A percentile compares a stretch with the other conserved stretches of the same genome.
Conservation (phyloP, 2,888 invertebrate genomes). For the Xanthostigma xanthostigma region DNA sequence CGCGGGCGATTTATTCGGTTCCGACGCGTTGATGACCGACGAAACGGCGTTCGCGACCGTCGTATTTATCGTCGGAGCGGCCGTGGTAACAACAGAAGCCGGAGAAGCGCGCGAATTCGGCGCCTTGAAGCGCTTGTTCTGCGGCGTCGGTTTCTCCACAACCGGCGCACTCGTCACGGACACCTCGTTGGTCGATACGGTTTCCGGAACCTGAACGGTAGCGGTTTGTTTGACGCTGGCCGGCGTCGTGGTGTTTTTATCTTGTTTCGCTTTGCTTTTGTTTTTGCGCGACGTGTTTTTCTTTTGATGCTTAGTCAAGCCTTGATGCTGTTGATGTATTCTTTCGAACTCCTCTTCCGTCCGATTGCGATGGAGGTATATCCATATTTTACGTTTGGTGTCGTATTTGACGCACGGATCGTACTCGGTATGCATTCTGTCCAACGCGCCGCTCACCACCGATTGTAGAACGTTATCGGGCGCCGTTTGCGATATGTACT, state of each 20-base stretch:
- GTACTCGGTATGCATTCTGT: constrained; percentile 75
- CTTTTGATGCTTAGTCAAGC: constrained; percentile 38
- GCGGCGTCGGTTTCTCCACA: not conserved
- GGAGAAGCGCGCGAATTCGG: constrained; percentile 9
- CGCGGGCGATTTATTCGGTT: constrained; percentile 21
- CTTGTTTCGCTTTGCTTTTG: constrained; percentile 31
- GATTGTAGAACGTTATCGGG: constrained; percentile 56
- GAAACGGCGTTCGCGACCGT: constrained; percentile 8
- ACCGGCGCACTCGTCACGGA: constrained; percentile 20
- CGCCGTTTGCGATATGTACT: constrained; percentile 37
- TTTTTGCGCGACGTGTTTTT: constrained; percentile 23
- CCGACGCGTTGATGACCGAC: constrained; percentile 16
- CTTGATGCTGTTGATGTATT: constrained; percentile 51
- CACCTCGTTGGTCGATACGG: constrained; percentile 15
- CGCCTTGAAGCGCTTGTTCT: constrained; percentile 9
- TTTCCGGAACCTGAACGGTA: constrained; percentile 9
- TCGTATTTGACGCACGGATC: constrained; percentile 93
- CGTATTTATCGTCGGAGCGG: constrained; percentile 5
- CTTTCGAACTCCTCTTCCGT: constrained; percentile 45
- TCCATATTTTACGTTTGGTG: constrained; percentile 83
- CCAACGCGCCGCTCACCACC: constrained; percentile 80
- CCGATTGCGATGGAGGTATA: constrained; percentile 74
- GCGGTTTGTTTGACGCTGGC: constrained; percentile 11
- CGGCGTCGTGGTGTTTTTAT: constrained; percentile 30
- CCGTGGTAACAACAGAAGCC: constrained; percentile 6